Percentiles rank a stretch among this genome's conserved stretches.
phyloP scores from a whole-genome alignment of 1,140 invertebrate genomes.

The Lanistes nyassanus region DNA sequence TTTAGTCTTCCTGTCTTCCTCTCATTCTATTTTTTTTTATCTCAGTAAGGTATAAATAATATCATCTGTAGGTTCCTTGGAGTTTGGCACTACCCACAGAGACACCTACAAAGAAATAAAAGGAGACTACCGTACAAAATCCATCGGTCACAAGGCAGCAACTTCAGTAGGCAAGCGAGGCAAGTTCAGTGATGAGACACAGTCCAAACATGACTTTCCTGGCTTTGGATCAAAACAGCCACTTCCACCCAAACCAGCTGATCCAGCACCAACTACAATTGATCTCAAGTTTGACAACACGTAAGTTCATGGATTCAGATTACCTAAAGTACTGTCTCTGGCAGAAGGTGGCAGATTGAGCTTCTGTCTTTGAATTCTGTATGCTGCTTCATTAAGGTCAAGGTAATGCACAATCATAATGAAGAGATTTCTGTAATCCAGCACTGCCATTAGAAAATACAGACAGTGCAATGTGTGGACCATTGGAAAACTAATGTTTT shows the following conservation, averaged over 20 bases:
- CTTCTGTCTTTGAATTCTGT: not conserved
- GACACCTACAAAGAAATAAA: conserved; percentile 51
- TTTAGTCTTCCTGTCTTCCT: too few species aligned
- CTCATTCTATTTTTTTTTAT: too few species aligned
- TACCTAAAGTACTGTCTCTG: too few species aligned
- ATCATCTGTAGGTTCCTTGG: too few species aligned
- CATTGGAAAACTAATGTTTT: too few species aligned
- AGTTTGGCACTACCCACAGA: conserved; percentile 53
- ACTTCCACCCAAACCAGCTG: conserved; percentile 43
- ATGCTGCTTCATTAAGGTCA: not conserved
- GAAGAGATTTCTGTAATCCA: too few species aligned
- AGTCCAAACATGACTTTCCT: conserved; percentile 53
- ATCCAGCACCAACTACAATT: conserved; percentile 55
- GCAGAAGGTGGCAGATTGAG: too few species aligned
- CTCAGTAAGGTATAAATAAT: too few species aligned
- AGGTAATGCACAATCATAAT: not conserved
- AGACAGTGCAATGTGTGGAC: too few species aligned
- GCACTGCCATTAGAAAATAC: too few species aligned
- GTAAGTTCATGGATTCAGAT: conserved; percentile 39
- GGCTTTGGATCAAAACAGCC: conserved; percentile 45
- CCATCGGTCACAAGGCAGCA: conserved; percentile 23
- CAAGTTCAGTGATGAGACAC: conserved; percentile 50
- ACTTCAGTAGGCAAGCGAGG: conserved; percentile 24
- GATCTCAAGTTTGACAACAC: conserved; percentile 59
- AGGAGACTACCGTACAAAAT: conserved; percentile 48